Evolutionary conservation across 2,113 vertebrate species (phyloP), one percentile per base, ranked within the genome.

Genomic region (Artemisiospiza belli): DNA sequence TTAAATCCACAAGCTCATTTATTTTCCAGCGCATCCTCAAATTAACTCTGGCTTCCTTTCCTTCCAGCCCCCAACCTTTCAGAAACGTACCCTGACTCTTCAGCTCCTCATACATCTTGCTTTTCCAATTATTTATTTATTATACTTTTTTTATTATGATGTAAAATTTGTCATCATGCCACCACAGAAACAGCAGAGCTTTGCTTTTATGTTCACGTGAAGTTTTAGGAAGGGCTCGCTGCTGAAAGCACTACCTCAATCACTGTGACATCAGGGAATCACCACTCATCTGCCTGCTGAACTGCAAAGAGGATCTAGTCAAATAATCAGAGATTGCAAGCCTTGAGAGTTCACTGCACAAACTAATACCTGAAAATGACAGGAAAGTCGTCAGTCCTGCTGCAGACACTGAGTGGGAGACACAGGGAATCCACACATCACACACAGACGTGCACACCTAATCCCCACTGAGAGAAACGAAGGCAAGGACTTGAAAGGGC

Each of bases 1-100:
- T 97, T 97, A 97, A 98, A 97, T 93, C 95, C 96, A 95, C 96
- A 98, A 97, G 96, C 96, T 96, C 96, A 96, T 95, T 97, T 98
- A 96, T 97, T 98, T 98, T 91, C 96, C 95, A 97, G 93, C 83
- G 94, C 97, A 97, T 97, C 97, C 94, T 97, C 97, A 97, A 97
- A 97, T 97, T 97, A 97, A 91, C 87, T 91, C 92, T 61, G 75
- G 33, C 90, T 95, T 97, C 87, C 90, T 76, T 44, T 84, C 84
- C 73, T 75, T 78, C 88, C 58, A 57, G 22, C 46, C 39, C 51
- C 21, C 67, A 87, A 33, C 28, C 39, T 57, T 74, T 80, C 25
- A 54, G 85, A 93, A 91, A 72, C 2, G 6, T 23, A 83, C 49
- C 86, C 86, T 77, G 51, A 87, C 61, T 83, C 92, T 95, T 92